Evolutionary conservation across 2,113 vertebrate genomes (phyloP).

Genomic region (Centropristis striata): DNA sequence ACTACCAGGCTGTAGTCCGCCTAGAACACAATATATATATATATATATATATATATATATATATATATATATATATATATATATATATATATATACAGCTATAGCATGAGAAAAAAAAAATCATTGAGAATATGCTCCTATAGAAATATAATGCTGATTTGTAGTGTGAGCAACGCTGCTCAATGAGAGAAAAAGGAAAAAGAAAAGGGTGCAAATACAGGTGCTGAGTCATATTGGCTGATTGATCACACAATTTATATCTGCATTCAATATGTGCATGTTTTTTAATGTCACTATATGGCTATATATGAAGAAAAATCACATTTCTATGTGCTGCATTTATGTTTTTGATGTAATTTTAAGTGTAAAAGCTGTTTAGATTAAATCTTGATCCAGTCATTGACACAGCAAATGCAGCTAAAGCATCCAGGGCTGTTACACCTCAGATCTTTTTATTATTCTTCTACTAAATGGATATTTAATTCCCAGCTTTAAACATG

Average conservation of each 20-base stretch:
- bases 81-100: no score
- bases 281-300: neutral
- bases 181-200: neutral
- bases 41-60: no score
- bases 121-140: neutral
- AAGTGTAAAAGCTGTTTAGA: neutral
- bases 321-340: neutral
- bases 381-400: neutral
- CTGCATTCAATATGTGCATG: neutral
- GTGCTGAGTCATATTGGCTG: constrained; percentile 77
- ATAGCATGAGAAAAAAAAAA: constrained; percentile 1
- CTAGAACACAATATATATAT: neutral
- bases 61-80: no score
- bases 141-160: neutral
- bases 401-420: constrained; percentile 22
- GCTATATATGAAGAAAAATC: neutral
- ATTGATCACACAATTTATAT: constrained; percentile 43
- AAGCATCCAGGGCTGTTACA: constrained; percentile 4
- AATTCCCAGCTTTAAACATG: constrained; percentile 8
- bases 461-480: constrained; percentile 27
- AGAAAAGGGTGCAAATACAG: constrained; percentile 25
- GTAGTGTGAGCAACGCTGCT: neutral
- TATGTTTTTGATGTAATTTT: neutral
- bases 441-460: constrained; percentile 32
- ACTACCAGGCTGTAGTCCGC: constrained; percentile 9